A percentile compares a stretch with the other conserved stretches of the same genome.
phyloP scores from a whole-genome alignment of 2,113 vertebrate genomes.

The Microcebus griseorufus region DNA sequence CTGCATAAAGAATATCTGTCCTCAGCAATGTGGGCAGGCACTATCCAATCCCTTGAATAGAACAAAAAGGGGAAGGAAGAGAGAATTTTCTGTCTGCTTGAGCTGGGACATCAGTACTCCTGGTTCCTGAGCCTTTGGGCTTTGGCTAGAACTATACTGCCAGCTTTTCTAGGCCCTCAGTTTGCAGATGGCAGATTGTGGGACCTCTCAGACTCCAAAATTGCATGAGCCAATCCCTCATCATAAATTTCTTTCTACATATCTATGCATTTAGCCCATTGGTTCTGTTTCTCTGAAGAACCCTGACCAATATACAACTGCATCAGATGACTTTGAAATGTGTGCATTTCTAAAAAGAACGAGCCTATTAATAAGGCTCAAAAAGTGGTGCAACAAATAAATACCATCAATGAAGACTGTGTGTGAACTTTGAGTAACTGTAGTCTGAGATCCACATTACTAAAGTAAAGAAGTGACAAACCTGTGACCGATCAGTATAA shows the following conservation, averaged over 20 bases:
- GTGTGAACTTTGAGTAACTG: background rate
- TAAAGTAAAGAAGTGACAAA: background rate
- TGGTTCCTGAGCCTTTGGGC: background rate
- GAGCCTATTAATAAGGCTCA: background rate
- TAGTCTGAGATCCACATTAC: background rate
- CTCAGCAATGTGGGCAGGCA: background rate
- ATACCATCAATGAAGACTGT: background rate
- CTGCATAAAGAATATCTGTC: background rate
- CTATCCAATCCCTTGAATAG: background rate
- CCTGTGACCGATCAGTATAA: background rate
- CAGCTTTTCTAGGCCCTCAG: background rate
- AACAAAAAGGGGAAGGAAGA: background rate
- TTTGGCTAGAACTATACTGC: background rate
- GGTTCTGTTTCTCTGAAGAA: background rate
- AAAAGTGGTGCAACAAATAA: background rate
- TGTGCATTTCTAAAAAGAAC: background rate
- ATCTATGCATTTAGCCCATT: background rate
- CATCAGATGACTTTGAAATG: background rate
- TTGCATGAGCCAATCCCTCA: background rate
- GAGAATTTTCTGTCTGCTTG: background rate
- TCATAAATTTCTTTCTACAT: background rate
- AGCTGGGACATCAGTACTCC: background rate
- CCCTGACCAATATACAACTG: background rate
- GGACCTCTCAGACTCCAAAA: background rate
- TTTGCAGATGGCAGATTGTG: background rate